These are phyloP conservation scores for Propithecus perrieri DNA, from an alignment of 2,797 vertebrate genomes.

Conservation along the genomic window DNA sequence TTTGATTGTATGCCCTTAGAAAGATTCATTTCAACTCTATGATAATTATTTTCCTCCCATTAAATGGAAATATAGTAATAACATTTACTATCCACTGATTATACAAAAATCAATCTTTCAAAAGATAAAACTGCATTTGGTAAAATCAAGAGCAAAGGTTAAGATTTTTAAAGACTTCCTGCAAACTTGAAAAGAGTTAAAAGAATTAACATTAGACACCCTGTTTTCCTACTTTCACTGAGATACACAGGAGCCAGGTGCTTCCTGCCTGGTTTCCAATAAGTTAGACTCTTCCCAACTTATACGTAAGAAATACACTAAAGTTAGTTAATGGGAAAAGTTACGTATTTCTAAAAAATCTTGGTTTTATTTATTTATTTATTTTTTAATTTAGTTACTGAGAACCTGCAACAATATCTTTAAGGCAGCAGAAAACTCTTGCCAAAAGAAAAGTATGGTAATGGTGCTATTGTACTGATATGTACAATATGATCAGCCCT, in stretches of 20 bases:
- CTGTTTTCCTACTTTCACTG: constrained; percentile 33
- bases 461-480: neutral
- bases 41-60: neutral
- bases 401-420: neutral
- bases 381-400: neutral
- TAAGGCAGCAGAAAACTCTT: neutral
- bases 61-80: neutral
- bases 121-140: neutral
- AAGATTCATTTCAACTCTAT: neutral
- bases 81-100: neutral
- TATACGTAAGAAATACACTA: neutral
- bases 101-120: neutral
- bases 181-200: neutral
- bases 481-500: neutral
- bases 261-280: neutral
- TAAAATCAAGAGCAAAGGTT: neutral
- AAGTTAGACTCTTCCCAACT: neutral
- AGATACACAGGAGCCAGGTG: neutral
- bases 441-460: neutral
- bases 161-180: neutral
- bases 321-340: neutral
- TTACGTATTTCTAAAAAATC: neutral
- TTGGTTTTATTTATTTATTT: neutral
- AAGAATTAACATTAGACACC: neutral
- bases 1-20: neutral